Evolutionary conservation across 2,797 vertebrate species (phyloP), one percentile per base, ranked within the genome.

Genomic region (Atherinosoma microstoma): DNA sequence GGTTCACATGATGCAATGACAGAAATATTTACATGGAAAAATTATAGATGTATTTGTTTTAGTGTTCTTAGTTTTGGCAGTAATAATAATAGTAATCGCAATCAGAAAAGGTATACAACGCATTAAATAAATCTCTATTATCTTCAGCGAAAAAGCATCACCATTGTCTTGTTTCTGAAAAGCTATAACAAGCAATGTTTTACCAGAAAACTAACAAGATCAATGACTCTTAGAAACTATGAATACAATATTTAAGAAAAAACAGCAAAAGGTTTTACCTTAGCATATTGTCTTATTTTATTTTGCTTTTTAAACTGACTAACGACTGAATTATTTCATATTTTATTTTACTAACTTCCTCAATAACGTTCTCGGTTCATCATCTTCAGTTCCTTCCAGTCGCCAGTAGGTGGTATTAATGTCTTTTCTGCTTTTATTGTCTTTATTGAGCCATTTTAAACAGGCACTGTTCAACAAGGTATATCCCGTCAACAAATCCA

Each of bases 361-460:
- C n/a, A 51, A 13, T 20, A 6, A 13, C 20, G 24, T 27, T 36
- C 42, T 35, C 32, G 13, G 9, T 8, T 38, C 7, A 5, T 61
- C 1, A 67, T 1, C 0, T 34, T 24, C 35, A 71, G 58, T 79
- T 69, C 18, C 53, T 1, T 0, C 35, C 64, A 64, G 7, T 51
- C 0, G 6, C 78, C 90, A 63, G 70, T 71, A 12, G 89, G 34
- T 68, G 87, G 73, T 76, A 73, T 76, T 78, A 73, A 79, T 59
- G 78, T 8, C 68, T 45, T 70, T n/a, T 2, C 27, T 10, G 70
- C 61, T 53, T 62, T 38, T 38, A 4, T 38, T 38, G 12, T n/a
- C 45, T 49, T 22, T 49, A 49, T 7, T 22, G 8, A 22, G 9
- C 8, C 3, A 49, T 49, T 47, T 47, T 49, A 49, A 49, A 22